Conservation (phyloP, 2,113 vertebrate species). For the Oncorhynchus gorbuscha region DNA sequence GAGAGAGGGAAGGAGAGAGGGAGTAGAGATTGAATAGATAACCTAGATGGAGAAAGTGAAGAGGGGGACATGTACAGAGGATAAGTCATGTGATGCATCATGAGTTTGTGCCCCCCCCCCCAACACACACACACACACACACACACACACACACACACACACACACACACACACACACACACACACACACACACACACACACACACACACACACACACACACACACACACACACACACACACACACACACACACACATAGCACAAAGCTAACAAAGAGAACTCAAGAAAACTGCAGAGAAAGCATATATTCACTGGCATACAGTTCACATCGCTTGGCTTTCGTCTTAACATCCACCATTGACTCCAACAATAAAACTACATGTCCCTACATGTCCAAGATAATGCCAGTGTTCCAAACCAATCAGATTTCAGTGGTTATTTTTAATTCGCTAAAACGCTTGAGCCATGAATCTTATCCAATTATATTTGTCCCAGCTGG, state of each 20-base stretch:
- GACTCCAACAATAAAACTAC: no score
- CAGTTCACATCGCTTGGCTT: not conserved
- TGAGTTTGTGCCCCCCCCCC: not conserved
- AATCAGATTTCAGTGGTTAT: not conserved
- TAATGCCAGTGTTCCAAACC: not conserved
- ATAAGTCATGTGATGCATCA: constrained; percentile 1
- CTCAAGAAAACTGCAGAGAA: no score
- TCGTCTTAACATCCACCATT: no score
- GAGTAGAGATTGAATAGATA: no score
- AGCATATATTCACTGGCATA: not conserved
- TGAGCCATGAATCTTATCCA: not conserved
- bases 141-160: not conserved
- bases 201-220: not conserved
- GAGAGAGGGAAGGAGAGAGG: no score
- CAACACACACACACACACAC: not conserved
- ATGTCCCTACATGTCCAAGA: not conserved
- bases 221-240: constrained; percentile 1
- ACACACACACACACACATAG: not conserved
- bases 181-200: constrained; percentile 2
- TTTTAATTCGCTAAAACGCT: not conserved
- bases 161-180: constrained; percentile 1
- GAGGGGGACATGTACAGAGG: not conserved
- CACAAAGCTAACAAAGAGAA: no score
- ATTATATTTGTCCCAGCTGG: not conserved
- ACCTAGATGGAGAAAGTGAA: not conserved